Evolutionary conservation across 2,888 invertebrate species (phyloP), one percentile per base, ranked within the genome.

Genomic region (Ellobium chinense): DNA sequence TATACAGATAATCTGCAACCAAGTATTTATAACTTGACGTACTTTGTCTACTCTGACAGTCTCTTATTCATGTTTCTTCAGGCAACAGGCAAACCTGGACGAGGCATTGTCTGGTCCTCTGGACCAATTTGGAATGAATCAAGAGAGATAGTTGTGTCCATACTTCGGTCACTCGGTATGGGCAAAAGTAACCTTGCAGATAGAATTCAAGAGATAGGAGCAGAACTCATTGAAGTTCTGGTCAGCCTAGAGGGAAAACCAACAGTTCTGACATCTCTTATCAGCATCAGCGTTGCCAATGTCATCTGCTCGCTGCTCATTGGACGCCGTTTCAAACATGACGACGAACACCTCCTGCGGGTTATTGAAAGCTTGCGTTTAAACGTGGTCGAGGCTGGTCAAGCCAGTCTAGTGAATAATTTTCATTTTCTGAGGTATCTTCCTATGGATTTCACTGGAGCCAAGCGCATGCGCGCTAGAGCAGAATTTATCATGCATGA

Each of bases 81-180:
- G n/a, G n/a, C n/a, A n/a, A n/a, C n/a, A n/a, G 60, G 60, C 14
- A 60, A 60, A 29, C 9, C 60, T 2, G 60, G 60, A 24, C 3
- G 7, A 24, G 73, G 73, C 7, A n/a, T 73, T 21, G 27, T 58
- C 7, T 73, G 34, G 34, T 34, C 73, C 9, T n/a, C n/a, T 12
- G 73, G 73, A 18, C 34, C 29, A 7, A 1, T 36, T n/a, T 73
- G 73, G 73, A 73, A 73, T n/a, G 73, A 73, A 37, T 60, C 58
- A 34, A 56, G 60, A 36, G 21, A 31, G 0, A 14, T 34, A 1
- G 21, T 60, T 1, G 9, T 73, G 36, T 14, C 31, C 34, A 73
- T 58, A 2, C 24, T 73, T 4, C 58, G 60, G 2, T n/a, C 29
- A 24, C 46, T 58, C 12, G 73, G 73, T 34, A 12, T 73, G 31